Conservation (phyloP, 1,140 invertebrate species). For the Planococcus citri region DNA sequence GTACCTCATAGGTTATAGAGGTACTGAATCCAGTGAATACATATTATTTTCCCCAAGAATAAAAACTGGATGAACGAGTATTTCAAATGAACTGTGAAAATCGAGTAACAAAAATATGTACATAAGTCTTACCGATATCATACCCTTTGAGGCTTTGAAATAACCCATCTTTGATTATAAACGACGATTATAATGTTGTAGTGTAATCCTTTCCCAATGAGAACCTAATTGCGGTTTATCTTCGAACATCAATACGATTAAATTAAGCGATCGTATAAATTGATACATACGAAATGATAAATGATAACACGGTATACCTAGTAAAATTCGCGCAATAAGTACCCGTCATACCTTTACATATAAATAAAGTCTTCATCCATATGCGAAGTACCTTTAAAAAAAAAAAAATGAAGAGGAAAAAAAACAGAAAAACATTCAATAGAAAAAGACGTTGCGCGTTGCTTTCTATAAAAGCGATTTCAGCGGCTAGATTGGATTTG, state of each 20-base stretch:
- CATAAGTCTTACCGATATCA: too few species aligned
- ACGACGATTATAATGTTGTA: too few species aligned
- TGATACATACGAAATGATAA: neutral
- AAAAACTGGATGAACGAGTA: too few species aligned
- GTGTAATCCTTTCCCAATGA: too few species aligned
- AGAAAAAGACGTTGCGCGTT: neutral
- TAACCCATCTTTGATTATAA: too few species aligned
- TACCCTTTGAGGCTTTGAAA: too few species aligned
- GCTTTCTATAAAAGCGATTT: neutral
- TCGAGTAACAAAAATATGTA: too few species aligned
- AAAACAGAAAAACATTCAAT: neutral
- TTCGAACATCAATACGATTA: neutral
- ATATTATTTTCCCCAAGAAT: too few species aligned
- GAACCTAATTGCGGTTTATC: neutral
- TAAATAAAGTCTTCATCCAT: neutral
- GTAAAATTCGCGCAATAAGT: neutral
- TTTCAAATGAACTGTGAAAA: too few species aligned
- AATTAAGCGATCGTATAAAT: neutral
- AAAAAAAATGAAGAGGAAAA: neutral
- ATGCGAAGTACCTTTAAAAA: neutral
- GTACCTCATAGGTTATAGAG: too few species aligned
- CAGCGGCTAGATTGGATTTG: slow-evolving; percentile 12
- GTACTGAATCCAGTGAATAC: too few species aligned
- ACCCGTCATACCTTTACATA: neutral
- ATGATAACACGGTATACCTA: neutral